Base-by-base conservation (phyloP, 23 tunicate species). In the Trididemnum clinides region DNA sequence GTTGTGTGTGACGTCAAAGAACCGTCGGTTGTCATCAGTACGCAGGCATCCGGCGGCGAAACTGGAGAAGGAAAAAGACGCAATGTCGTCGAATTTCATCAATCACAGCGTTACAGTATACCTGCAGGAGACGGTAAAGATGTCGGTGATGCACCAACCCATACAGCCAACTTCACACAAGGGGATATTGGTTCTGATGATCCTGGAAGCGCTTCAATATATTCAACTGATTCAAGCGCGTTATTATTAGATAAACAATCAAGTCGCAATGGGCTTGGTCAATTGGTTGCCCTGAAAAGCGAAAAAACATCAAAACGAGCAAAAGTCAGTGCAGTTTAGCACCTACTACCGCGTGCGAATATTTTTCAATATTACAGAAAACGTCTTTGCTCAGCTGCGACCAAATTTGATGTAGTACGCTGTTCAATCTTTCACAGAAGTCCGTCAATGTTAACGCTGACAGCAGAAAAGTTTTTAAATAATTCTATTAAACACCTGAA, bases 51-150 rank as follows among this genome's bases (percentile, higher is more conserved):
- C 23, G 66, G 27, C 3, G 21, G 27, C 22, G 66, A 28, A 5
- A 28, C 20, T n/a, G 22, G 5, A 4, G 66, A 19, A 3, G 27
- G 25, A 28, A 19, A 19, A 59, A 12, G 22, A 59, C 27, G 22
- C 83, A 75, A 88, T 64, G 57, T 86, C 35, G 51, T 64, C 33
- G 66, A 59, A n/a, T 59, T 10, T n/a, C 66, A 59, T n/a, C 81
- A 72, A 29, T 49, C 77, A 4, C 82, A 37, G 26, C 77, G 83
- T 37, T 32, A 70, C 76, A 5, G 15, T 29, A 19, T 19, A 5
- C 29, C 86, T 6, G 59, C 26, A 34, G 38, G 1, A 0, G 5
- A 7, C 28, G 62, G 3, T 2, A 1, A 38, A 33, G 86, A 82
- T 28, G 76, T 21, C 59, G 86, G 64, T 27, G 59, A 59, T 26